These are phyloP conservation scores for Helostoma temminkii DNA, from an alignment of 2,797 vertebrate genomes.

Conservation along the genomic window DNA sequence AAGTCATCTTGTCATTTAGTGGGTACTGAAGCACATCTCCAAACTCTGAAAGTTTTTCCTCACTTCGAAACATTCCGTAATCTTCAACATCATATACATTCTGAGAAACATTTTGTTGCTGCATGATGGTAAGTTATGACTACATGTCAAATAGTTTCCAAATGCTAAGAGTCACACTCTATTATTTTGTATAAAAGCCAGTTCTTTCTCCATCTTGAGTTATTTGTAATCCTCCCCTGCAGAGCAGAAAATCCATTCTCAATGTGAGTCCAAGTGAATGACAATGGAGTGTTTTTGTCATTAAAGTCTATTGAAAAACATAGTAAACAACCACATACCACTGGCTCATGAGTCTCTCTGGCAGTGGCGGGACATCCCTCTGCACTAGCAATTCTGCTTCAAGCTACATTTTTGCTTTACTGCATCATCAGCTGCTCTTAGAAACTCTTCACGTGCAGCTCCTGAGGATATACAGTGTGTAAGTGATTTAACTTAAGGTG, in stretches of 20 bases:
- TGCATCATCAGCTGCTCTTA: conserved; percentile 23
- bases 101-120: conserved; percentile 5
- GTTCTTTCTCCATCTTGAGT: conserved; percentile 16
- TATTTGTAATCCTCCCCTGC: conserved; percentile 34
- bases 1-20: background rate
- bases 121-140: conserved; percentile 19
- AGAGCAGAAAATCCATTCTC: conserved; percentile 35
- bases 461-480: conserved; percentile 23
- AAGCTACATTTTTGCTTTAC: conserved; percentile 14
- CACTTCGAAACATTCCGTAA: conserved; percentile 4
- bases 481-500: conserved; percentile 43
- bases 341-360: conserved; percentile 14
- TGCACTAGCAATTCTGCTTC: conserved; percentile 14
- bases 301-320: conserved; percentile 36
- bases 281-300: conserved; percentile 48
- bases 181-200: conserved; percentile 18
- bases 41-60: background rate
- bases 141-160: conserved; percentile 39
- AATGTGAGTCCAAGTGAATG: conserved; percentile 19
- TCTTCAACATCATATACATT: conserved; percentile 5
- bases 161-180: conserved; percentile 15
- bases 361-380: conserved; percentile 18
- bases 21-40: background rate
- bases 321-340: conserved; percentile 47
- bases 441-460: conserved; percentile 43